Percentiles rank a stretch among this genome's conserved stretches.
These are phyloP conservation scores for Stichopus chloronotus DNA, from an alignment of 35 echinoderm and acorn worm genomes.

Conservation along the genomic window DNA sequence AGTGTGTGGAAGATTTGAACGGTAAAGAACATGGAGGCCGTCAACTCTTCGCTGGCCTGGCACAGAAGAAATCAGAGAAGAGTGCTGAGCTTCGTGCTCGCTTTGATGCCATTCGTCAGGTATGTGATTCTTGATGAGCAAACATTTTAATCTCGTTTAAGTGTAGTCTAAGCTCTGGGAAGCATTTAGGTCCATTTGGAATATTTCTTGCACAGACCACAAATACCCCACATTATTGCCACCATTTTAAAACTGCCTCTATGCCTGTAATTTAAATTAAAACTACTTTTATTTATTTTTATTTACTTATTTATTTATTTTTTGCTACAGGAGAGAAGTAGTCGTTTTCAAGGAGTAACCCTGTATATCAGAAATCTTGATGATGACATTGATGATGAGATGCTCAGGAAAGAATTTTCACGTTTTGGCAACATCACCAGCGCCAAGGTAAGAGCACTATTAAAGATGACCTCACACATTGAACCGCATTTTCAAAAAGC, in stretches of 20 bases:
- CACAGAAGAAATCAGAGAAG: slow-evolving; percentile 84
- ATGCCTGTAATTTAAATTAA: too few relatives aligned
- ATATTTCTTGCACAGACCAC: too few relatives aligned
- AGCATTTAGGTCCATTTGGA: too few relatives aligned
- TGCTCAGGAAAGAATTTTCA: slow-evolving; percentile 87
- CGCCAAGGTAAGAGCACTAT: slow-evolving; percentile 69
- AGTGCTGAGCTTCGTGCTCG: slow-evolving; percentile 74
- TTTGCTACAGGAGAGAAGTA: slow-evolving; percentile 67
- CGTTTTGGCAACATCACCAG: slow-evolving; percentile 97
- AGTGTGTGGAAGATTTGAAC: slow-evolving; percentile 79
- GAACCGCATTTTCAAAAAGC: too few relatives aligned
- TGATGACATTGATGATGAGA: slow-evolving; percentile 95
- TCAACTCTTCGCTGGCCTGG: slow-evolving; percentile 77
- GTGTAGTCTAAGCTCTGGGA: too few relatives aligned
- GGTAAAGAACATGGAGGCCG: slow-evolving; percentile 61
- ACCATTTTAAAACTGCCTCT: too few relatives aligned
- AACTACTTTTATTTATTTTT: too few relatives aligned
- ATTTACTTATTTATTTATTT: background rate
- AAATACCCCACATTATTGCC: too few relatives aligned
- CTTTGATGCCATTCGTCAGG: slow-evolving; percentile 73
- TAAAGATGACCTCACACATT: too few relatives aligned
- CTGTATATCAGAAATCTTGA: slow-evolving; percentile 98
- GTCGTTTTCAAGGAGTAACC: slow-evolving; percentile 90
- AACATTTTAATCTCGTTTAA: too few relatives aligned
- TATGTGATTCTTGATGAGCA: slow-evolving; percentile 21